phyloP scores from a whole-genome alignment of 2,797 vertebrate genomes.

The Sebastes flavidus region DNA sequence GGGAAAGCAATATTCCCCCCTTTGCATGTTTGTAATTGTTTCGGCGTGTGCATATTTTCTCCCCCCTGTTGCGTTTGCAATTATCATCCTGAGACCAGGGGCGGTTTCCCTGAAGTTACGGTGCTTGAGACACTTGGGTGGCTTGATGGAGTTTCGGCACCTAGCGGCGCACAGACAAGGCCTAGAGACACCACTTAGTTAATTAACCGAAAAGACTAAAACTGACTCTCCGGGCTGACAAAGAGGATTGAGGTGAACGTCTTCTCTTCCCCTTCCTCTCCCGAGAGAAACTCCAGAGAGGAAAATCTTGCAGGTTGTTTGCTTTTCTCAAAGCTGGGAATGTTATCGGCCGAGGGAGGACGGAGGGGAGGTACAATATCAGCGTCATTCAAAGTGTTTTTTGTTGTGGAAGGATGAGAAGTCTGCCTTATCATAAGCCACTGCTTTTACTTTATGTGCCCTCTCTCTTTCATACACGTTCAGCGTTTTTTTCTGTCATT shows the following conservation, averaged over 20 bases:
- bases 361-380: conserved; percentile 18
- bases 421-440: conserved; percentile 19
- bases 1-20: conserved; percentile 27
- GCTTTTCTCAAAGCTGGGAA: conserved; percentile 46
- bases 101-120: conserved; percentile 51
- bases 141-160: conserved; percentile 72
- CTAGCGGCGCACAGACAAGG: conserved; percentile 40
- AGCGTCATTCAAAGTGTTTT: not conserved
- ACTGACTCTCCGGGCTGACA: conserved; percentile 70
- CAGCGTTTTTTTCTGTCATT: conserved; percentile 17
- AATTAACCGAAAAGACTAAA: conserved; percentile 79
- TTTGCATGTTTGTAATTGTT: conserved; percentile 69
- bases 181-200: conserved; percentile 76
- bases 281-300: conserved; percentile 35
- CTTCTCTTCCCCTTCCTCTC: conserved; percentile 2
- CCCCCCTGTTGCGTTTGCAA: conserved; percentile 63
- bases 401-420: conserved; percentile 23
- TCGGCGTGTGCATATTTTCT: conserved; percentile 39
- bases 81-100: conserved; percentile 68
- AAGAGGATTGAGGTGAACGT: conserved; percentile 49
- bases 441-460: not conserved
- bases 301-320: conserved; percentile 54
- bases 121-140: conserved; percentile 62
- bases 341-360: conserved; percentile 4
- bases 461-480: not conserved